These are phyloP conservation scores for Cephalopholis sonnerati DNA, from an alignment of 2,113 vertebrate genomes.

Conservation along the genomic window DNA sequence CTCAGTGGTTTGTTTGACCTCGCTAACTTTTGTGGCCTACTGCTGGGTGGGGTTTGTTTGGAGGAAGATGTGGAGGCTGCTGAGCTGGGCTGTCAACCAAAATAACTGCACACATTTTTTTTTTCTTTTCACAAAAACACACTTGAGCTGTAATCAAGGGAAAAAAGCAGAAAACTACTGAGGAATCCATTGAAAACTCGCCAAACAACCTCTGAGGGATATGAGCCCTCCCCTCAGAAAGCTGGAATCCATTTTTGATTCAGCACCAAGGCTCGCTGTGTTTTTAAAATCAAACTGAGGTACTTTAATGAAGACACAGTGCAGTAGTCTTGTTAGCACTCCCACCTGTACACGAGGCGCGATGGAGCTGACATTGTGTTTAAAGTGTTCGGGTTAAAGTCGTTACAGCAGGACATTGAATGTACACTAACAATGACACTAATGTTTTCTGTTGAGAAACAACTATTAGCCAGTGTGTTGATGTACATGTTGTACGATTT, in stretches of 20 bases:
- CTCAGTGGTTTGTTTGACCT: constrained; percentile 47
- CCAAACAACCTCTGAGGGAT: constrained; percentile 48
- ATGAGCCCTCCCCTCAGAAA: constrained; percentile 38
- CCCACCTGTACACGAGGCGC: background rate
- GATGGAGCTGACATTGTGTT: background rate
- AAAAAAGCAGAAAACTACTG: constrained; percentile 29
- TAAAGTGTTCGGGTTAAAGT: background rate
- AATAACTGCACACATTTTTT: constrained; percentile 36
- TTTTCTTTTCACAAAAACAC: constrained; percentile 17
- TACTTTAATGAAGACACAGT: constrained; percentile 21
- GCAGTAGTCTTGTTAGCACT: background rate
- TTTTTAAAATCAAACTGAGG: constrained; percentile 2
- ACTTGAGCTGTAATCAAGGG: constrained; percentile 23
- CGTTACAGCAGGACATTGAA: background rate
- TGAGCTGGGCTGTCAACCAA: constrained; percentile 54
- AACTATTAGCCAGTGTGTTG: background rate
- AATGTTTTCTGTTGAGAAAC: background rate
- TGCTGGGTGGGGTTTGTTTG: constrained; percentile 33
- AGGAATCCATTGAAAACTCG: constrained; percentile 50
- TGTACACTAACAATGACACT: background rate
- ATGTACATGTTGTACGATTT: background rate
- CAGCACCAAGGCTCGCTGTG: background rate
- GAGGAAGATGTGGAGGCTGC: constrained; percentile 12
- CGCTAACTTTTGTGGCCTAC: background rate
- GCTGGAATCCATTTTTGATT: constrained; percentile 27